Conservation (phyloP, 1,140 invertebrate species). For the Thaumatotibia leucotreta region DNA sequence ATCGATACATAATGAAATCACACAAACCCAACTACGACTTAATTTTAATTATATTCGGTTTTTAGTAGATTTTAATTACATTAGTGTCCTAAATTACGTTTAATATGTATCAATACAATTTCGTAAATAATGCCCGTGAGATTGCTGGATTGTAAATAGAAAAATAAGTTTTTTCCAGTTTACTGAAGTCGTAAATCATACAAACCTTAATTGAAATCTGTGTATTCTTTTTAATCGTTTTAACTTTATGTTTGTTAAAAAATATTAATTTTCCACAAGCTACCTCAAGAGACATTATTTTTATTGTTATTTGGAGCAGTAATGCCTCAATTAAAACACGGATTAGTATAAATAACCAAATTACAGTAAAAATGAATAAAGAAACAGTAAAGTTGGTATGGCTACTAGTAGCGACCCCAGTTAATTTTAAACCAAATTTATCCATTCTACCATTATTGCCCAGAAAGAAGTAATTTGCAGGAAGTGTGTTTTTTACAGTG, state of each 20-base stretch:
- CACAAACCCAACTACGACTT: too few species aligned
- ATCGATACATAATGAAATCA: too few species aligned
- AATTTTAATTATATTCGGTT: too few species aligned
- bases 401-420: neutral
- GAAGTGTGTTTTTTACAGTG: neutral
- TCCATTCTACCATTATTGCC: neutral
- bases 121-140: neutral
- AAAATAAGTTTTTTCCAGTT: neutral
- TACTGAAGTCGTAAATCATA: neutral
- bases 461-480: neutral
- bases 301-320: neutral
- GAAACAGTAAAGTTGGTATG: constrained; percentile 43
- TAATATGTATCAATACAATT: neutral
- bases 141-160: neutral
- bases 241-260: neutral
- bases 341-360: constrained; percentile 16
- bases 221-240: too few species aligned
- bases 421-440: neutral
- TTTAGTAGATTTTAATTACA: too few species aligned
- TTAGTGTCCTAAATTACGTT: too few species aligned
- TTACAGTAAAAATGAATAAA: constrained; percentile 36
- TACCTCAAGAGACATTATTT: neutral
- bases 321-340: constrained; percentile 42
- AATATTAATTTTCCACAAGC: too few species aligned
- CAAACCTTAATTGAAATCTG: neutral